phyloP scores from a whole-genome alignment of 2,888 invertebrate genomes.

The Agrochola lota region DNA sequence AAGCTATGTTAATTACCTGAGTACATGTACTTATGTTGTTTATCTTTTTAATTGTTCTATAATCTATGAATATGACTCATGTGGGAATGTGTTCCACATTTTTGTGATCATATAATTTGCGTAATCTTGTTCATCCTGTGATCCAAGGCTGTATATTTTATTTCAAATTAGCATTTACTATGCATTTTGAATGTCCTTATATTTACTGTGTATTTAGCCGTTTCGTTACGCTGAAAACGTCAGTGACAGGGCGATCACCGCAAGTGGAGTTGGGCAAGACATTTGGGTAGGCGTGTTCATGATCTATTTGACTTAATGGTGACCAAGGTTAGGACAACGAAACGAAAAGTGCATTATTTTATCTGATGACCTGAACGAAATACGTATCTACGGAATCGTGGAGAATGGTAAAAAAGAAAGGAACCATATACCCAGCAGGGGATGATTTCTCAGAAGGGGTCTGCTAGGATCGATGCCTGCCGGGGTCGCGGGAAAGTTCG shows the following conservation, averaged over 20 bases:
- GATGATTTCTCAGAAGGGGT: too few relatives aligned
- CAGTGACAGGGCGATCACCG: not conserved
- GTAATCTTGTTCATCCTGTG: conserved; percentile 25
- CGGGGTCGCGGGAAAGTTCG: too few relatives aligned
- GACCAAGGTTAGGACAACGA: not conserved
- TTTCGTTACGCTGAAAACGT: not conserved
- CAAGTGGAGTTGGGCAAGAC: not conserved
- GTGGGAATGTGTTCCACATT: conserved; percentile 44
- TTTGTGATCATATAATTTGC: conserved; percentile 9
- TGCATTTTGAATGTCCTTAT: not conserved
- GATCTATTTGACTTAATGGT: not conserved
- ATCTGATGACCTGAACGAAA: not conserved
- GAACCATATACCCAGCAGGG: not conserved
- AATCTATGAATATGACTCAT: conserved; percentile 54
- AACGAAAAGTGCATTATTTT: not conserved
- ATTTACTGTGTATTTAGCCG: not conserved
- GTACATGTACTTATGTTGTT: conserved; percentile 36
- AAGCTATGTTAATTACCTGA: conserved; percentile 55
- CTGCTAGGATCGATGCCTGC: too few relatives aligned
- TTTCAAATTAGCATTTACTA: conserved; percentile 5
- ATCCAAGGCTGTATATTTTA: conserved; percentile 9
- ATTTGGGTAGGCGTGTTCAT: not conserved
- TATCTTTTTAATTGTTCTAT: conserved; percentile 57
- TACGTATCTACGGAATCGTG: not conserved
- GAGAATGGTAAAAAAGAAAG: not conserved